These are phyloP conservation scores for Himalopsyche anomala DNA, from an alignment of 2,888 invertebrate species.

Conservation along the genomic window DNA sequence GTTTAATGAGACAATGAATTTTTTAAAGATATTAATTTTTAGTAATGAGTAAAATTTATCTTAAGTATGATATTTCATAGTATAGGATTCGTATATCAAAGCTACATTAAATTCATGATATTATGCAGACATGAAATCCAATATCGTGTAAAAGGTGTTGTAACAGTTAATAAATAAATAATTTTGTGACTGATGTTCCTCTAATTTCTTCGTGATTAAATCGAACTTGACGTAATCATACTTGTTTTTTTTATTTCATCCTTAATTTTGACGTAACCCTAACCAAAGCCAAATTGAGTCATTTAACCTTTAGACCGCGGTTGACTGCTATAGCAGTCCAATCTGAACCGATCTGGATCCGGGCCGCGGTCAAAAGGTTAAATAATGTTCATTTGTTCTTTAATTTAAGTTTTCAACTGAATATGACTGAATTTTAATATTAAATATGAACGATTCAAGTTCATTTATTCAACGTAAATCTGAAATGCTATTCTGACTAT, in stretches of 20 bases:
- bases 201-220: slow-evolving; percentile 66
- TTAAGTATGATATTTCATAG: slow-evolving; percentile 66
- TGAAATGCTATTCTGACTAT: no score
- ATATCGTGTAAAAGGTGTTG: slow-evolving; percentile 62
- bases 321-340: no score
- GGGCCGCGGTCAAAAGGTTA: no score
- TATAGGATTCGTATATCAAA: slow-evolving; percentile 63
- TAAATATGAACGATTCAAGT: no score
- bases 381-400: no score
- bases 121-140: slow-evolving; percentile 62
- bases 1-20: not conserved
- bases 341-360: no score
- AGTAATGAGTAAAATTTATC: slow-evolving; percentile 25
- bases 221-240: slow-evolving; percentile 61
- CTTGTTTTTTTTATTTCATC: slow-evolving; percentile 22
- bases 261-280: not conserved
- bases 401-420: no score
- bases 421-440: no score
- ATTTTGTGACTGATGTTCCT: slow-evolving; percentile 66
- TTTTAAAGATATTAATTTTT: slow-evolving; percentile 46
- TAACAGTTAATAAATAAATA: slow-evolving; percentile 59
- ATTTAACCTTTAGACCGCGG: no score
- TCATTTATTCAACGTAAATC: no score
- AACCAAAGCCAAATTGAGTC: not conserved
- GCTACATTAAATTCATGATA: slow-evolving; percentile 61